These are phyloP conservation scores for Drosophila lowei DNA, from an alignment of 1,140 invertebrate species.

Conservation along the genomic window DNA sequence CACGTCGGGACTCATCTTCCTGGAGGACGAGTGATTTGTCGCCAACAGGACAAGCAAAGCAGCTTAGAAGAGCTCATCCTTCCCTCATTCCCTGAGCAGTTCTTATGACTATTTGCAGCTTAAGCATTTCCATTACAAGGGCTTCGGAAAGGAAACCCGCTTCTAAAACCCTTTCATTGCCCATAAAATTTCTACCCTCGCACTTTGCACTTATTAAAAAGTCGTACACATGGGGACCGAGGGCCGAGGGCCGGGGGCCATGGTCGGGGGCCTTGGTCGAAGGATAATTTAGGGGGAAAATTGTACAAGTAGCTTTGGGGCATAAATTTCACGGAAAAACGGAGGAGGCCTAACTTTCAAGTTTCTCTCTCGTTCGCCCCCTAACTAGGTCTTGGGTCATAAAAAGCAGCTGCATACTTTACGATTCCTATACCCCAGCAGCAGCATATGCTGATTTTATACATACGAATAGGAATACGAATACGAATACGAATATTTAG, in stretches of 20 bases:
- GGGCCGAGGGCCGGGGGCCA: constrained; percentile 16
- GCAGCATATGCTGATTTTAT: constrained; percentile 76
- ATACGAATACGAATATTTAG: neutral
- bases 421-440: constrained; percentile 28
- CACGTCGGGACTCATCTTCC: constrained; percentile 27
- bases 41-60: constrained; percentile 34
- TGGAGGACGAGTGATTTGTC: constrained; percentile 46
- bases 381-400: constrained; percentile 67
- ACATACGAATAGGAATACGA: constrained; percentile 11
- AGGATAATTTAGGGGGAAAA: constrained; percentile 8
- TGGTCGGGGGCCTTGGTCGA: neutral
- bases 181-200: constrained; percentile 61
- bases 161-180: constrained; percentile 38
- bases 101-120: constrained; percentile 40
- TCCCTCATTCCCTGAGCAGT: neutral
- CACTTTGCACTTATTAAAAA: constrained; percentile 82
- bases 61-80: constrained; percentile 52
- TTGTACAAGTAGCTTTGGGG: constrained; percentile 10
- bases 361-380: constrained; percentile 24
- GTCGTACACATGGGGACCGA: constrained; percentile 57
- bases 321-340: constrained; percentile 65
- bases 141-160: constrained; percentile 14
- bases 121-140: constrained; percentile 17
- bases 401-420: constrained; percentile 80
- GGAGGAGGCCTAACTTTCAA: constrained; percentile 64